A percentile compares a stretch with the other conserved stretches of the same genome.
phyloP scores from a whole-genome alignment of 2,113 vertebrate species.

The Chionodraco myersi region DNA sequence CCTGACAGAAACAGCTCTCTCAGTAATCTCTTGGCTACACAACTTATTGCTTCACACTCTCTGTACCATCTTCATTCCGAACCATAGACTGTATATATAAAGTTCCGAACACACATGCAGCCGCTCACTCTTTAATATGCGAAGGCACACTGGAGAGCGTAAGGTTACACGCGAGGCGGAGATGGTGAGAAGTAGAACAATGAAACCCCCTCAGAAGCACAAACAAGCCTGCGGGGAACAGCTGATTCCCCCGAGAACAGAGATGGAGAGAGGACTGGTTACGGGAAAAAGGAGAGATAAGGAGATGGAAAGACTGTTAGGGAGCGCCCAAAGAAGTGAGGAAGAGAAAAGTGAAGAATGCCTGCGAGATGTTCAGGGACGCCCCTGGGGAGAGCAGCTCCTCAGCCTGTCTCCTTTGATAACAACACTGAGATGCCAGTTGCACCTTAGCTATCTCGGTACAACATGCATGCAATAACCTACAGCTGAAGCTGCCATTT shows the following conservation, averaged over 20 bases:
- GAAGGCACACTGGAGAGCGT: not conserved
- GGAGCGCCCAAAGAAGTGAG: conserved; percentile 1
- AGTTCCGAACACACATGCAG: not conserved
- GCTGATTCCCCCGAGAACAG: conserved; percentile 37
- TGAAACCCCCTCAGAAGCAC: conserved; percentile 49
- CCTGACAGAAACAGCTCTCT: conserved; percentile 17
- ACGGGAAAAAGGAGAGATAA: conserved; percentile 29
- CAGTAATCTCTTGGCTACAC: not conserved
- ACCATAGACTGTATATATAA: too few species aligned
- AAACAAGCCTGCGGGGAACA: conserved; percentile 53
- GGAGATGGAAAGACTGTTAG: conserved; percentile 2
- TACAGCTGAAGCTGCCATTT: conserved; percentile 57
- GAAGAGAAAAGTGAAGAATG: conserved; percentile 26
- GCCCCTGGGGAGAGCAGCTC: conserved; percentile 41
- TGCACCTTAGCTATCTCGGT: conserved; percentile 46
- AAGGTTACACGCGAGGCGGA: conserved; percentile 18
- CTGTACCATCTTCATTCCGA: not conserved
- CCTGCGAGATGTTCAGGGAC: conserved; percentile 33
- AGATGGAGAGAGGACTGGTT: conserved; percentile 26
- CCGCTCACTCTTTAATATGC: conserved; percentile 32
- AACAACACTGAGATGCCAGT: conserved; percentile 59
- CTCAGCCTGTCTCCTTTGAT: conserved; percentile 70
- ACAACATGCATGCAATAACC: conserved; percentile 32
- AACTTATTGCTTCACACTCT: not conserved
- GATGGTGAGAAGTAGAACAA: conserved; percentile 54